Percentiles rank a stretch among this genome's conserved stretches.
These are phyloP conservation scores for Recurvirostra avosetta DNA, from an alignment of 2,113 vertebrate species.

Conservation along the genomic window DNA sequence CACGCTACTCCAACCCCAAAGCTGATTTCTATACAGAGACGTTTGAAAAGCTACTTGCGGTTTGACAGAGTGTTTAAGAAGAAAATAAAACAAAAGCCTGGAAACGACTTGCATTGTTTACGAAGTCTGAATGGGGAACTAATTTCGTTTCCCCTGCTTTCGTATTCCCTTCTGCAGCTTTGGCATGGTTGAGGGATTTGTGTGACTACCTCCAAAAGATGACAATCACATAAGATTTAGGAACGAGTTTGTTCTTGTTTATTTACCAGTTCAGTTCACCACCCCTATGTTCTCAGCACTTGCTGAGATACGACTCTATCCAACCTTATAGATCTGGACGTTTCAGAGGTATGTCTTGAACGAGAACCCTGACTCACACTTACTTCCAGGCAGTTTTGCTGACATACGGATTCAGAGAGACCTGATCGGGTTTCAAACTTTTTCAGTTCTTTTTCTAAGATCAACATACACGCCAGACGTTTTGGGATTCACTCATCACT, in stretches of 20 bases:
- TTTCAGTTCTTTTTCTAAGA: slow-evolving; percentile 25
- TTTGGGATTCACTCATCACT: slow-evolving; percentile 52
- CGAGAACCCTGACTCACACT: not conserved
- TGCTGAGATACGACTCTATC: not conserved
- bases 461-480: not conserved
- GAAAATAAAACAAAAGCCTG: slow-evolving; percentile 22
- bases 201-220: not conserved
- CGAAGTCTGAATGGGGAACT: slow-evolving; percentile 11
- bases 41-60: slow-evolving; percentile 7
- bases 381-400: slow-evolving; percentile 41
- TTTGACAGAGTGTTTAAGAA: slow-evolving; percentile 5
- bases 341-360: not conserved
- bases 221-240: not conserved
- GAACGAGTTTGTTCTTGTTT: not conserved
- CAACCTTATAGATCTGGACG: not conserved
- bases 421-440: slow-evolving; percentile 16
- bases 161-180: not conserved
- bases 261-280: not conserved
- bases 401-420: slow-evolving; percentile 17
- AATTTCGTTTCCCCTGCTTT: not conserved
- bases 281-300: not conserved
- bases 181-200: not conserved
- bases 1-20: not conserved
- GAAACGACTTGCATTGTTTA: not conserved
- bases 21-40: not conserved